Evolutionary conservation across 2,797 vertebrate genomes (phyloP).

Genomic region (Danio tinwini): DNA sequence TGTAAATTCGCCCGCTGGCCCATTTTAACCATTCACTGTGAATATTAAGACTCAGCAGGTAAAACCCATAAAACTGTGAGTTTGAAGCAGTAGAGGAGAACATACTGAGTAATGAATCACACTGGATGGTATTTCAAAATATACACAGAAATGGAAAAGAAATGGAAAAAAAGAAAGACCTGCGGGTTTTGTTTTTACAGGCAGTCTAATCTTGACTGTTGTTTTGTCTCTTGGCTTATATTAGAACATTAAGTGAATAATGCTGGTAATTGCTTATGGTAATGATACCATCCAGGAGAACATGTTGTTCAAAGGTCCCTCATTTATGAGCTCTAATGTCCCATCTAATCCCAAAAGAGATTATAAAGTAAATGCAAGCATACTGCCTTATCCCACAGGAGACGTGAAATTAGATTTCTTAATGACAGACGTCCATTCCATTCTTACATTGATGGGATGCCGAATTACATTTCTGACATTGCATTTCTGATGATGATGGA

Average conservation of each 20-base stretch:
- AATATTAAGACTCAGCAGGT: conserved; percentile 48
- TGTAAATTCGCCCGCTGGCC: conserved; percentile 49
- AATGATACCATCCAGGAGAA: conserved; percentile 61
- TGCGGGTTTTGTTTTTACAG: conserved; percentile 17
- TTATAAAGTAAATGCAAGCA: conserved; percentile 73
- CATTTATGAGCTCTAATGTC: conserved; percentile 71
- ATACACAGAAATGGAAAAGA: neutral
- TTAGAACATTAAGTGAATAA: conserved; percentile 62
- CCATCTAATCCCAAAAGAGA: conserved; percentile 70
- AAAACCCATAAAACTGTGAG: conserved; percentile 38
- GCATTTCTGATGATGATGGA: conserved; percentile 71
- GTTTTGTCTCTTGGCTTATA: conserved; percentile 48
- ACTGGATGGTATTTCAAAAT: neutral
- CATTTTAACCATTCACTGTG: conserved; percentile 42
- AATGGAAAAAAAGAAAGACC: neutral
- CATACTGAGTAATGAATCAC: conserved; percentile 35
- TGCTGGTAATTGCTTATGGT: conserved; percentile 61
- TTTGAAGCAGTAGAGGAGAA: conserved; percentile 43
- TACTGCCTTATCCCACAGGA: conserved; percentile 68
- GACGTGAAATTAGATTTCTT: conserved; percentile 80
- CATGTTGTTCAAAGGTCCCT: conserved; percentile 63
- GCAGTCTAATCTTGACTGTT: conserved; percentile 38
- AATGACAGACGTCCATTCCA: conserved; percentile 79
- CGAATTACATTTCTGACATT: conserved; percentile 69
- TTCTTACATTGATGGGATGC: conserved; percentile 73